phyloP scores from a whole-genome alignment of 2,888 invertebrate genomes.

The Macrosiphum euphorbiae region DNA sequence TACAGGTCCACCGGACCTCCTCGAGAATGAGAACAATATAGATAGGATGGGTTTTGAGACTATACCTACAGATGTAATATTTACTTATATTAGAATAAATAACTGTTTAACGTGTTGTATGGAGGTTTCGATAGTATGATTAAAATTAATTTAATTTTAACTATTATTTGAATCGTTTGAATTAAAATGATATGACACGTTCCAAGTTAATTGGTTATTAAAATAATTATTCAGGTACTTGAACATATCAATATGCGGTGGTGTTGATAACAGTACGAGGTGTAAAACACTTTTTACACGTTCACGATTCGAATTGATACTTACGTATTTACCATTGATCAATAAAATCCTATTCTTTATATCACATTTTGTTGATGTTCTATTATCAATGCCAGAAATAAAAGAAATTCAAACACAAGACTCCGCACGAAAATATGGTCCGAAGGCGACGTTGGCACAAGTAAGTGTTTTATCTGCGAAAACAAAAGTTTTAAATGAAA shows the following conservation, averaged over 20 bases:
- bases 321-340: background rate
- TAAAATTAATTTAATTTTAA: background rate
- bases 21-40: background rate
- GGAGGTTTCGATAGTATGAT: background rate
- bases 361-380: background rate
- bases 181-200: background rate
- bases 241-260: background rate
- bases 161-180: background rate
- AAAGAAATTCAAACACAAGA: background rate
- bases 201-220: background rate
- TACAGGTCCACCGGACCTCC: background rate
- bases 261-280: background rate
- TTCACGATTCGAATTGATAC: background rate
- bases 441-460: conserved; percentile 43
- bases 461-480: background rate
- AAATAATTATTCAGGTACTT: background rate
- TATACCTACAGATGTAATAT: background rate
- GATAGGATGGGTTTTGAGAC: background rate
- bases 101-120: too few species aligned
- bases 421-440: background rate
- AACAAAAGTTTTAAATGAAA: background rate
- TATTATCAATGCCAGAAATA: conserved; percentile 68
- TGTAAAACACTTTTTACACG: background rate
- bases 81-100: background rate
- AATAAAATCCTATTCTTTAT: background rate